phyloP scores from a whole-genome alignment of 2,888 invertebrate genomes.

The Parelbella ahira region DNA sequence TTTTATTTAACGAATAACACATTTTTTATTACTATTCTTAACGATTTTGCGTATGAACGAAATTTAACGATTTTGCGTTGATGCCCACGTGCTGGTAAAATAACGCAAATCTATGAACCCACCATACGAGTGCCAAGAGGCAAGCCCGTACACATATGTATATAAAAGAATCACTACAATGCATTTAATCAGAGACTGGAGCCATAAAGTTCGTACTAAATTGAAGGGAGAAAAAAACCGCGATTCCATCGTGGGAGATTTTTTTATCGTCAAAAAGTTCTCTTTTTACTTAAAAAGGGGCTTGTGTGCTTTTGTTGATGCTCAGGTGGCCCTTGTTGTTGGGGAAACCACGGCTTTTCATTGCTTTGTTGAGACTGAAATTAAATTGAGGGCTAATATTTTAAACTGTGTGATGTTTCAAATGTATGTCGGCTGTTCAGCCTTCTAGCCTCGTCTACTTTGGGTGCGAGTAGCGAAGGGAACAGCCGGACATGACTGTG shows the following conservation, averaged over 20 bases:
- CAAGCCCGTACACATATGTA: constrained; percentile 5
- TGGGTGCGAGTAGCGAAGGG: no score
- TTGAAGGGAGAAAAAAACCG: constrained; percentile 46
- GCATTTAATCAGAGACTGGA: constrained; percentile 20
- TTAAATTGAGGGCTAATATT: not conserved
- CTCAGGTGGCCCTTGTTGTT: constrained; percentile 50
- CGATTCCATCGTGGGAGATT: constrained; percentile 60
- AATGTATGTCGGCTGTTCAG: no score
- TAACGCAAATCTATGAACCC: no score
- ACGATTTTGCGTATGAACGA: no score
- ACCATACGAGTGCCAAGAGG: constrained; percentile 6
- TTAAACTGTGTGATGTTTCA: not conserved
- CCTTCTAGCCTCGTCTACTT: no score
- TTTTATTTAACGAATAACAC: no score
- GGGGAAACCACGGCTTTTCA: constrained; percentile 2
- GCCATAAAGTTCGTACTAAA: constrained; percentile 37
- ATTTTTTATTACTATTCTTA: no score
- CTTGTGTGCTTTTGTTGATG: constrained; percentile 47
- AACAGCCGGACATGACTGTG: no score
- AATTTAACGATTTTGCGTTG: no score
- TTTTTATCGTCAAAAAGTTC: constrained; percentile 46
- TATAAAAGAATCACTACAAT: constrained; percentile 17
- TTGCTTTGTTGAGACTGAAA: no score
- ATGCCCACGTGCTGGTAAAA: no score
- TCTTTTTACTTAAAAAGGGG: constrained; percentile 49